phyloP scores from a whole-genome alignment of 2,888 invertebrate species.

The Yponomeuta plumbellus region DNA sequence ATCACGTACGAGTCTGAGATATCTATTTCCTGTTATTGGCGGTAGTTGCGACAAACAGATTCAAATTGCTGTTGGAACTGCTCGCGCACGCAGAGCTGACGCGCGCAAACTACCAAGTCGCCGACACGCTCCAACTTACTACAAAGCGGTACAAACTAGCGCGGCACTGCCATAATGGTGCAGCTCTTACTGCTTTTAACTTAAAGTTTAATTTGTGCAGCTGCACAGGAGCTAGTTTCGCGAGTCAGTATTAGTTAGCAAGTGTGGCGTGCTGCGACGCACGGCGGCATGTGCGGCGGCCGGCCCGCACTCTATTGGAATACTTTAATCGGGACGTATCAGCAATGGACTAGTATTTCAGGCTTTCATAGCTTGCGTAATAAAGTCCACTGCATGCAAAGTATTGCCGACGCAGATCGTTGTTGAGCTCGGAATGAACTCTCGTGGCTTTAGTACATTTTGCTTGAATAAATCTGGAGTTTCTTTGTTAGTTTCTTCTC shows the following conservation, averaged over 20 bases:
- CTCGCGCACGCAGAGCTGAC: background rate
- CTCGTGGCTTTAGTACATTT: too few relatives aligned
- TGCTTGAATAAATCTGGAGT: too few relatives aligned
- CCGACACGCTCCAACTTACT: background rate
- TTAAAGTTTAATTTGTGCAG: background rate
- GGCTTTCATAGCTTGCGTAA: background rate
- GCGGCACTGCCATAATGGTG: background rate
- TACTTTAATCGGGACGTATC: background rate
- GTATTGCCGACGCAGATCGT: too few relatives aligned
- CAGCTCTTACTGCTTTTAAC: background rate
- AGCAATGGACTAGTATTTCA: background rate
- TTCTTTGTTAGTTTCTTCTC: too few relatives aligned
- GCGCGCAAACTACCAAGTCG: background rate
- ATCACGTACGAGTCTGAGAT: background rate
- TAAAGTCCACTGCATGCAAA: too few relatives aligned
- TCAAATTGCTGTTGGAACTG: background rate
- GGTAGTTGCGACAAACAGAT: background rate
- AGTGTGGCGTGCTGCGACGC: background rate
- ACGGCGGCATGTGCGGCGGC: background rate
- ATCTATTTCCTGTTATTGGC: slow-evolving; percentile 3
- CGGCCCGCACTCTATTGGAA: background rate
- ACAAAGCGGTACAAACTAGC: slow-evolving; percentile 1
- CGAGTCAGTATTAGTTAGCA: background rate
- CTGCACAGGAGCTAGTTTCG: background rate
- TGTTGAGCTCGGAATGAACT: too few relatives aligned